Evolutionary conservation across 2,113 vertebrate species (phyloP).

Genomic region (Pongo pygmaeus): DNA sequence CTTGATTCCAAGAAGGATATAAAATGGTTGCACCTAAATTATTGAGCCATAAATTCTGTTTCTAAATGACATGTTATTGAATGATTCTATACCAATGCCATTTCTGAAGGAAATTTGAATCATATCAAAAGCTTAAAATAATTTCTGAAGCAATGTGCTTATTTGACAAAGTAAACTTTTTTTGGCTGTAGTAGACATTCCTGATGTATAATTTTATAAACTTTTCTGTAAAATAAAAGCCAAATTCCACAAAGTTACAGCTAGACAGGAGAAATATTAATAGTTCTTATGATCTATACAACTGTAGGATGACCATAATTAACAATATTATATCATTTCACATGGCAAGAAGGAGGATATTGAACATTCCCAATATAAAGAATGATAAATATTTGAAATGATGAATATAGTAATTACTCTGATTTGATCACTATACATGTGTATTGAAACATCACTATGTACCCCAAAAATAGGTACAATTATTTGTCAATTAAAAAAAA

Average conservation of each 20-base stretch:
- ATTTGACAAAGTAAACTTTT: not conserved
- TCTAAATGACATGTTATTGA: not conserved
- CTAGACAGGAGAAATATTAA: not conserved
- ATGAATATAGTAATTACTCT: not conserved
- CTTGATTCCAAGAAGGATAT: not conserved
- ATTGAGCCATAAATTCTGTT: not conserved
- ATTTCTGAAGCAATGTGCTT: not conserved
- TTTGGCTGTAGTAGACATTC: not conserved
- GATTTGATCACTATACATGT: not conserved
- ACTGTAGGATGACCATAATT: not conserved
- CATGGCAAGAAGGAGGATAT: not conserved
- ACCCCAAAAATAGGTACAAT: not conserved
- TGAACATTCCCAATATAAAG: not conserved
- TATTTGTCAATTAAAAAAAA: not conserved
- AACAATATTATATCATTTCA: not conserved
- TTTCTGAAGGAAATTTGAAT: not conserved
- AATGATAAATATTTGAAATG: not conserved
- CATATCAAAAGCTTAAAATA: not conserved
- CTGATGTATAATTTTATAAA: not conserved
- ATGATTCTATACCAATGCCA: not conserved
- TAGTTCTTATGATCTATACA: not conserved
- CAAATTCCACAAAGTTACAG: not conserved
- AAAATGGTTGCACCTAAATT: not conserved
- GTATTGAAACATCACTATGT: not conserved
- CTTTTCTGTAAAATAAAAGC: not conserved